Percentiles rank a stretch among this genome's conserved stretches.
Evolutionary conservation across 1,140 invertebrate genomes (phyloP).

Genomic region (Geopemphigus sp.): DNA sequence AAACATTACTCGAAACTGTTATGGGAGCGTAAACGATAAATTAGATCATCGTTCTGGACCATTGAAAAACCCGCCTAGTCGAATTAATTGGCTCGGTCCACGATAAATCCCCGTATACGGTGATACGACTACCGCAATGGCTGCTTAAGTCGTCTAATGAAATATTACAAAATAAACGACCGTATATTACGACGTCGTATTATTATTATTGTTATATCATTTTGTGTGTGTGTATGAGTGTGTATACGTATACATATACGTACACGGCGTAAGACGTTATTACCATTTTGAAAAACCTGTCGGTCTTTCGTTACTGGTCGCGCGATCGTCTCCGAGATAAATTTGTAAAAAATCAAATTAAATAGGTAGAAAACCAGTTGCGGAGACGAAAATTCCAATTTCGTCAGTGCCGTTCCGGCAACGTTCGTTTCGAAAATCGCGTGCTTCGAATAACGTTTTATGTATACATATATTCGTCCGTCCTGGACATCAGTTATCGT

Average conservation of each 20-base stretch:
- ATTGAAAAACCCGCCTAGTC: no score
- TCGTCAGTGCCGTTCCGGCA: neutral
- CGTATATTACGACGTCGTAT: no score
- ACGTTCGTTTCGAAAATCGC: neutral
- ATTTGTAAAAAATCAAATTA: slow-evolving; percentile 9
- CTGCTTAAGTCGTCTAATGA: no score
- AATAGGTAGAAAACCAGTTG: slow-evolving; percentile 9
- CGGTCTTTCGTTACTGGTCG: slow-evolving; percentile 12
- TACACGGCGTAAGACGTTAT: neutral
- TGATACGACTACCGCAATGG: no score
- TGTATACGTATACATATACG: neutral
- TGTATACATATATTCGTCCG: slow-evolving; percentile 6
- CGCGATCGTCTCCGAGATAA: neutral
- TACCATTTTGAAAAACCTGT: neutral
- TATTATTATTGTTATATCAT: no score
- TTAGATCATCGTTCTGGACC: no score
- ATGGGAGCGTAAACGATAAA: no score
- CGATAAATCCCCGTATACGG: no score
- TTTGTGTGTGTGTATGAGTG: neutral
- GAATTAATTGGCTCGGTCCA: no score
- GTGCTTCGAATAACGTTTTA: neutral
- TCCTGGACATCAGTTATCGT: slow-evolving; percentile 5
- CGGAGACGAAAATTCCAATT: slow-evolving; percentile 6
- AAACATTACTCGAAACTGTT: no score
- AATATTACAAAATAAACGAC: no score